A percentile compares a stretch with the other conserved stretches of the same genome.
phyloP scores from a whole-genome alignment of 2,797 vertebrate species.

The Crenuchus spilurus region DNA sequence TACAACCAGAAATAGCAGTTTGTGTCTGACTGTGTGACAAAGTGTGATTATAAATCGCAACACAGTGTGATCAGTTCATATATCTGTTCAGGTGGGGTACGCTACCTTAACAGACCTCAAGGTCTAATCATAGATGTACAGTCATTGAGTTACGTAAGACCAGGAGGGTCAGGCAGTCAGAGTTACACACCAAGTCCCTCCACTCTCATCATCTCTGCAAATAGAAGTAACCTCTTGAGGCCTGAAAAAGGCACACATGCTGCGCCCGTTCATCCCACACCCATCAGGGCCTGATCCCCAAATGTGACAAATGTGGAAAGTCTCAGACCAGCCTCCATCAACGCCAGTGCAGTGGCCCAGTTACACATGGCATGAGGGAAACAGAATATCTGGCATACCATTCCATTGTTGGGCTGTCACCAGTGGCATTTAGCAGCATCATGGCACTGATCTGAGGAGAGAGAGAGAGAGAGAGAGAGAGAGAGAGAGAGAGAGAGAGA shows the following conservation, averaged over 20 bases:
- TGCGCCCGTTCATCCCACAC: slow-evolving; percentile 43
- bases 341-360: neutral
- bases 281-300: neutral
- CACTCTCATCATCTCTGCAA: slow-evolving; percentile 47
- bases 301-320: slow-evolving; percentile 23
- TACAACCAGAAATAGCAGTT: neutral
- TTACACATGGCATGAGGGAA: slow-evolving; percentile 26
- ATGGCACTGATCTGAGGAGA: slow-evolving; percentile 21
- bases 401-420: slow-evolving; percentile 53
- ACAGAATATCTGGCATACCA: slow-evolving; percentile 48
- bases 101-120: neutral
- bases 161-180: slow-evolving; percentile 17
- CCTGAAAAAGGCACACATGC: slow-evolving; percentile 11
- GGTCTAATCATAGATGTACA: slow-evolving; percentile 36
- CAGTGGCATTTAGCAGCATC: slow-evolving; percentile 48
- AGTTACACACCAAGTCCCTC: slow-evolving; percentile 30
- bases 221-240: slow-evolving; percentile 43
- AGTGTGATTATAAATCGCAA: neutral
- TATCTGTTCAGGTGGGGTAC: neutral
- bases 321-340: slow-evolving; percentile 12
- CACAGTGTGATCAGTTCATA: neutral
- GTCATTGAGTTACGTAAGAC: slow-evolving; percentile 36
- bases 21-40: neutral
- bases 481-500: slow-evolving; percentile 13
- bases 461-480: slow-evolving; percentile 25